phyloP scores from a whole-genome alignment of 2,888 invertebrate species.

The Caenorhabditis imperialis region DNA sequence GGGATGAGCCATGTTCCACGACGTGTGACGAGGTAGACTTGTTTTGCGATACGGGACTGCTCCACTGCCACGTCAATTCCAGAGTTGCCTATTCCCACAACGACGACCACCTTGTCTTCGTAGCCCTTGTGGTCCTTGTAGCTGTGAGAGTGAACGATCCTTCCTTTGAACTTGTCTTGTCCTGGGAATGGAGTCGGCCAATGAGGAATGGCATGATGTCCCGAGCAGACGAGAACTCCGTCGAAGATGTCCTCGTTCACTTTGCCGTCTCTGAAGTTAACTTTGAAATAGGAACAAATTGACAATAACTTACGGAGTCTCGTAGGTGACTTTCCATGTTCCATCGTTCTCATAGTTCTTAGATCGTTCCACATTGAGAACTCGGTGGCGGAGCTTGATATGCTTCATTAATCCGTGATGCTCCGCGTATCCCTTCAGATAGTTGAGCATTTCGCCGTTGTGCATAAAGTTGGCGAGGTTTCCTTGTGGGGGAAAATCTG shows the following conservation, averaged over 20 bases:
- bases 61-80: slow-evolving; percentile 80
- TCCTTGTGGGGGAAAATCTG: slow-evolving; percentile 80
- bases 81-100: slow-evolving; percentile 80
- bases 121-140: slow-evolving; percentile 77
- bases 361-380: slow-evolving; percentile 68
- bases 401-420: slow-evolving; percentile 70
- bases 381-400: slow-evolving; percentile 70
- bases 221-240: slow-evolving; percentile 80
- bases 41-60: slow-evolving; percentile 78
- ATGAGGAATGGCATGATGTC: slow-evolving; percentile 80
- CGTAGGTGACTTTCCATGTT: slow-evolving; percentile 76
- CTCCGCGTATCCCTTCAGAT: slow-evolving; percentile 73
- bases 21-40: slow-evolving; percentile 80
- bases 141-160: slow-evolving; percentile 75
- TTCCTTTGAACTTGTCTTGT: slow-evolving; percentile 67
- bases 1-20: slow-evolving; percentile 81
- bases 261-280: slow-evolving; percentile 54
- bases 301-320: slow-evolving; percentile 34
- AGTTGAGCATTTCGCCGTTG: slow-evolving; percentile 61
- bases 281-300: neutral
- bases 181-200: slow-evolving; percentile 76
- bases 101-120: slow-evolving; percentile 79
- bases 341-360: slow-evolving; percentile 77
- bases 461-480: slow-evolving; percentile 67
- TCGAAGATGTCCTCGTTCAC: slow-evolving; percentile 78